These are phyloP conservation scores for Morinoia aosen DNA, from an alignment of 2,888 invertebrate species.

Conservation along the genomic window DNA sequence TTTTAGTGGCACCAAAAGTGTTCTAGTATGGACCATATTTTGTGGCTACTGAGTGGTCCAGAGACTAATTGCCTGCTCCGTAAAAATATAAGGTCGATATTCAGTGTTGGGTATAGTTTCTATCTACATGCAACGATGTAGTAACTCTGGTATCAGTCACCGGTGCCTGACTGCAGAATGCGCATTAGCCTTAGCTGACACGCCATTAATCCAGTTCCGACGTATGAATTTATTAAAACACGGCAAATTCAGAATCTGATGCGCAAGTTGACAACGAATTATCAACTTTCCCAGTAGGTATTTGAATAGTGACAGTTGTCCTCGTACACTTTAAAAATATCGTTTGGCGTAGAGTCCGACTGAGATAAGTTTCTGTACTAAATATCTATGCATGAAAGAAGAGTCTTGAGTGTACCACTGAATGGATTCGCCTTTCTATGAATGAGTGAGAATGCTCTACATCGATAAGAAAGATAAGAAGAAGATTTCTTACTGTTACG, in stretches of 20 bases:
- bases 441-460: not conserved
- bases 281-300: not conserved
- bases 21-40: not conserved
- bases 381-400: not conserved
- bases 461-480: not conserved
- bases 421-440: not conserved
- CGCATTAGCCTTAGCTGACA: not conserved
- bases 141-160: too few relatives aligned
- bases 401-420: not conserved
- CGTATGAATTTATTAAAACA: not conserved
- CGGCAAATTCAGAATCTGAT: not conserved
- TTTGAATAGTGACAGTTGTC: not conserved
- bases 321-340: not conserved
- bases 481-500: not conserved
- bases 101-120: too few relatives aligned
- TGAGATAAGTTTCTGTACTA: not conserved
- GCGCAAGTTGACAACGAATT: not conserved
- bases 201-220: not conserved
- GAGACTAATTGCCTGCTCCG: not conserved
- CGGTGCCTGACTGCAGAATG: not conserved
- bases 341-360: not conserved
- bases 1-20: not conserved
- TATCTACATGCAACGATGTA: too few relatives aligned
- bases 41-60: not conserved
- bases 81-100: not conserved